These are phyloP conservation scores for Lipotes vexillifer DNA, from an alignment of 2,113 vertebrate species.

Conservation along the genomic window DNA sequence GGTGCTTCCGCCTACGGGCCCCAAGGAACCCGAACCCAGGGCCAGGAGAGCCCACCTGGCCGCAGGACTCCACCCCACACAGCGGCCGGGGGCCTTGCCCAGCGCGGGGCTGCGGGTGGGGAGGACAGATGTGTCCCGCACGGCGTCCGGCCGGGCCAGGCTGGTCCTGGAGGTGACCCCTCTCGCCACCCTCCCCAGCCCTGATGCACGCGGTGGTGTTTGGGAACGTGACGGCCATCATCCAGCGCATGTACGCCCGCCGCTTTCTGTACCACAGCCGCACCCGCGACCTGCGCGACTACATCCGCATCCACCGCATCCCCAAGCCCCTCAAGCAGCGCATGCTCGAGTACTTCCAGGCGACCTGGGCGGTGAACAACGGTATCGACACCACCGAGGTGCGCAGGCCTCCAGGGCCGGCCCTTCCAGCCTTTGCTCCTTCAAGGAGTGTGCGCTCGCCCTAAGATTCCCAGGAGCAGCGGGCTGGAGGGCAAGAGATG, in stretches of 20 bases:
- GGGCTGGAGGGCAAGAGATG: neutral
- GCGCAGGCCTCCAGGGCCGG: neutral
- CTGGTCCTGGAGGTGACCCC: constrained; percentile 8
- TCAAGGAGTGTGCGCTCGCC: neutral
- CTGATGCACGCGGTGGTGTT: constrained; percentile 82
- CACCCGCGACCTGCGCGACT: constrained; percentile 78
- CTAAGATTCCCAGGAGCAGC: neutral
- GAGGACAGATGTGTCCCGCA: neutral
- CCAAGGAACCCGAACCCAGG: neutral
- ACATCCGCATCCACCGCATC: constrained; percentile 80
- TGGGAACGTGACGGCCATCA: constrained; percentile 82
- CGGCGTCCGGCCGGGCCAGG: neutral
- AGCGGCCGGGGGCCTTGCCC: neutral
- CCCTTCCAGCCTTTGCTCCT: neutral
- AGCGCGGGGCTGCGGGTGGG: neutral
- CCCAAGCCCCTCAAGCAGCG: constrained; percentile 79
- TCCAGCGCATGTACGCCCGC: constrained; percentile 81
- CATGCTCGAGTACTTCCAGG: constrained; percentile 81
- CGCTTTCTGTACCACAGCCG: constrained; percentile 82
- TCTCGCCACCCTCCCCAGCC: constrained; percentile 58
- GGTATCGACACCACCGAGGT: constrained; percentile 81
- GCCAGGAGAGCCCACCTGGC: neutral
- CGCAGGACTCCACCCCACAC: neutral
- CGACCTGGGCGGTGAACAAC: constrained; percentile 80
- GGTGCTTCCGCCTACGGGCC: neutral